Evolutionary conservation across 2,113 vertebrate genomes (phyloP), one percentile per base, ranked within the genome.

Genomic region (Plestiodon gilberti): DNA sequence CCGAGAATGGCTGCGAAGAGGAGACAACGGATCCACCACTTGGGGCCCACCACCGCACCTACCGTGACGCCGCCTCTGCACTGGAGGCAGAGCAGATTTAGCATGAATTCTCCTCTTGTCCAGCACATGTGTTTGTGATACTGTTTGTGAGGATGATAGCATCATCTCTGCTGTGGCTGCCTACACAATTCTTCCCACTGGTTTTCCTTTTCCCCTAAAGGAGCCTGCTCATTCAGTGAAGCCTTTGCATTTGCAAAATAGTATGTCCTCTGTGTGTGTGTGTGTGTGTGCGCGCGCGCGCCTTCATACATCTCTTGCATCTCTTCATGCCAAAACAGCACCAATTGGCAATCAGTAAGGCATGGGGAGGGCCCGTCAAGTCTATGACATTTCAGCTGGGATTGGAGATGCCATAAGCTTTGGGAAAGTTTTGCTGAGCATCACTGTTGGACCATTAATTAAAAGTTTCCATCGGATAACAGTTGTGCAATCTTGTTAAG

Each of bases 401-500:
- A 55, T 69, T 43, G 35, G 80, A 62, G 59, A 57, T 61, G 65
- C 55, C 2, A 1, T 4, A 30, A 35, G 35, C 64, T 64, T 28
- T 17, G 25, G 62, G 40, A 88, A 43, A 15, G 5, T 87, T 73
- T 75, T 86, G 35, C 43, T 1, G 7, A 82, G 64, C 67, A 25
- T 78, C 0, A 0, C 13, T 22, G 71, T 40, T 77, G 59, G 61
- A 28, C 43, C 77, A 57, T 70, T 90, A 84, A 86, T 87, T 79
- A 59, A 79, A 61, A 57, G 57, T 67, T 89, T 35, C 57, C 85
- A 80, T 92, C 48, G 1, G 1, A 2, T 38, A 81, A 74, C 70
- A 65, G 22, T 83, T 40, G 43, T 62, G 78, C 48, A 78, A 82
- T 2, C 81, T 90, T 25, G 22, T 85, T 88, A 88, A 90, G 91